Evolutionary conservation across 1,140 invertebrate genomes (phyloP), one percentile per base, ranked within the genome.

Genomic region (Colletes latitarsis): DNA sequence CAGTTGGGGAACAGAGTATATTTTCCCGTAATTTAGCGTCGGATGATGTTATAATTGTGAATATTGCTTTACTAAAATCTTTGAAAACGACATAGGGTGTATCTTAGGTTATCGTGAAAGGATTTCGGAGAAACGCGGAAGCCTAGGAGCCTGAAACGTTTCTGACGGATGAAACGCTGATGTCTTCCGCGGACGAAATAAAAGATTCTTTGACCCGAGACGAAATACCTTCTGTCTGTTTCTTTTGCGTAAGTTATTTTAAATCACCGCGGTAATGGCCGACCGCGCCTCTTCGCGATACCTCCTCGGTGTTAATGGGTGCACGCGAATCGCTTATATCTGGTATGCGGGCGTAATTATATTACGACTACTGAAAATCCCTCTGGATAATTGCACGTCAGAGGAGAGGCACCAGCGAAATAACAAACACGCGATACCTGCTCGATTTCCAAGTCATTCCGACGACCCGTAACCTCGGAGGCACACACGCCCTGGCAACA

Each of bases 311-410:
- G 74, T 77, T 77, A 77, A 77, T 77, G 74, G 39, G 19, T 46
- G 64, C 64, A 58, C 53, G 74, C 39, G 74, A 55, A 58, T 69
- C 64, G 64, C 41, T 62, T 43, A 43, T 19, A 19, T 19, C 63
- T 41, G 63, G 63, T 76, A 76, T 76, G 63, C 74, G 52, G 74
- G 39, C 64, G 64, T 77, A 68, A 77, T 68, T 77, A 77, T 77
- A 77, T 77, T 41, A 66, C 74, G 64, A 68, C 74, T 68, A 68
- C 74, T 77, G 74, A 58, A 75, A 77, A 77, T 77, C 74, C 68
- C 58, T 68, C 64, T 9, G 68, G 63, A 69, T 77, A 77, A 77
- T 68, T 77, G 64, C 74, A n/a, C 19, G 53, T 77, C 74, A 77
- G 53, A 4, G 53, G 52, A 49, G 52, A 39, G 60, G 39, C 46